Conservation (phyloP, 1,140 invertebrate species). For the Drosophila orena region DNA sequence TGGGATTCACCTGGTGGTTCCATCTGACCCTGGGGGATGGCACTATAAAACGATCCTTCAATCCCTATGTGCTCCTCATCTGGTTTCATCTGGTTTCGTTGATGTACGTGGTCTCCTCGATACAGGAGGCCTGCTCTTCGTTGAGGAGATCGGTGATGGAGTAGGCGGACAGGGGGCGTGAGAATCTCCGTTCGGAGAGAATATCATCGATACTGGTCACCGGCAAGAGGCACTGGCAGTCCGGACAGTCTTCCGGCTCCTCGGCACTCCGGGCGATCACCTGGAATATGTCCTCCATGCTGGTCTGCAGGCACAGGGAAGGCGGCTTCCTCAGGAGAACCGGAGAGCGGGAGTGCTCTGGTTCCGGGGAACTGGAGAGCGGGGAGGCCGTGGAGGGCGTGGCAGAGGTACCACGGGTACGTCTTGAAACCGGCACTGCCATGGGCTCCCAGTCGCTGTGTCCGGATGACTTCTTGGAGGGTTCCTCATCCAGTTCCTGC, state of each 20-base stretch:
- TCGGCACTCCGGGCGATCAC: conserved; percentile 76
- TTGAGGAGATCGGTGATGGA: conserved; percentile 81
- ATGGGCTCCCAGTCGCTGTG: conserved; percentile 65
- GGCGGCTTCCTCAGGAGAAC: conserved; percentile 56
- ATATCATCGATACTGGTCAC: conserved; percentile 82
- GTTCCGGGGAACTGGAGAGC: conserved; percentile 65
- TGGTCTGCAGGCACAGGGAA: conserved; percentile 69
- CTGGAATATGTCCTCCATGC: conserved; percentile 80
- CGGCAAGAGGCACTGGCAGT: conserved; percentile 57
- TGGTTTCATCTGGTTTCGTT: conserved; percentile 73
- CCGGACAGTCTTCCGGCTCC: conserved; percentile 32
- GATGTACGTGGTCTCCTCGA: conserved; percentile 61
- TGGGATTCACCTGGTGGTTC: conserved; percentile 14
- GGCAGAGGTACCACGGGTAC: conserved; percentile 63
- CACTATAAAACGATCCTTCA: conserved; percentile 22
- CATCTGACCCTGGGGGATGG: conserved; percentile 29
- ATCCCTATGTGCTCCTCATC: conserved; percentile 34
- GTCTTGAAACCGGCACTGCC: conserved; percentile 39
- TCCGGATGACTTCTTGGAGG: conserved; percentile 15
- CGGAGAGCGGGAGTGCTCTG: conserved; percentile 37
- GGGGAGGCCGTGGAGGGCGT: conserved; percentile 77
- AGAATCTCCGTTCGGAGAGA: conserved; percentile 72
- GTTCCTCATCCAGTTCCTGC: conserved; percentile 65
- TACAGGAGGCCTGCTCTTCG: conserved; percentile 59
- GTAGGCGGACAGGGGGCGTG: conserved; percentile 73